Evolutionary conservation across 1,140 invertebrate genomes (phyloP), one percentile per base, ranked within the genome.

Genomic region (Drosophila lacertosa): DNA sequence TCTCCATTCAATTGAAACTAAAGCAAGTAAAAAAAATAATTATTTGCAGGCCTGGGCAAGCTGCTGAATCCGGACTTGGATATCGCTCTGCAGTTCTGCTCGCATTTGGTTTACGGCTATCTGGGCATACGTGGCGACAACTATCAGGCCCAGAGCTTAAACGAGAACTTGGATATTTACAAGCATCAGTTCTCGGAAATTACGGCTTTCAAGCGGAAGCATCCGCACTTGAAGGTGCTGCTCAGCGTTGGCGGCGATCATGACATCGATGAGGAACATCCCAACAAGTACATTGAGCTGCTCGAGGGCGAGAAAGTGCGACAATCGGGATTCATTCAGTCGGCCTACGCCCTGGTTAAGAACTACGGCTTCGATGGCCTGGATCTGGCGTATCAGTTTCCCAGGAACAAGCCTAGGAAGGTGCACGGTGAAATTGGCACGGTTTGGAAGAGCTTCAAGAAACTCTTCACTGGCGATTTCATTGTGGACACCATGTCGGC

Each of bases 61-160:
- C 95, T 97, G 83, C 93, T 95, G 67, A 92, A 95, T 0, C 91
- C 94, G 9, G 95, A 97, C 83, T 89, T 97, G 55, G 94, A 95
- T 57, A 93, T 95, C 4, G 95, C 95, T 0, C 86, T 96, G 1
- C 93, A 94, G 9, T 94, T 96, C 83, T 98, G 97, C 92, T 96
- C 96, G 0, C 96, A 98, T 91, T 91, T 98, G 57, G 93, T 98
- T 15, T 98, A 98, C 86, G 96, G 97, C 29, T 98, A 95, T 90
- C 95, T 96, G 18, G 96, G 90, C 18, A 93, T 98, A 10, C 94
- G 95, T 53, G 91, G 94, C 4, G 94, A 94, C 6, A 95, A 93
- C 45, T 94, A 94, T 89, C 95, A 96, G 86, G 92, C 95, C 40
- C 90, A 94, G 4, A 93, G 95, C 1, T 89, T 96, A 29, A 94